phyloP scores from a whole-genome alignment of 2,888 invertebrate species.

The Boloria euphrosyne region DNA sequence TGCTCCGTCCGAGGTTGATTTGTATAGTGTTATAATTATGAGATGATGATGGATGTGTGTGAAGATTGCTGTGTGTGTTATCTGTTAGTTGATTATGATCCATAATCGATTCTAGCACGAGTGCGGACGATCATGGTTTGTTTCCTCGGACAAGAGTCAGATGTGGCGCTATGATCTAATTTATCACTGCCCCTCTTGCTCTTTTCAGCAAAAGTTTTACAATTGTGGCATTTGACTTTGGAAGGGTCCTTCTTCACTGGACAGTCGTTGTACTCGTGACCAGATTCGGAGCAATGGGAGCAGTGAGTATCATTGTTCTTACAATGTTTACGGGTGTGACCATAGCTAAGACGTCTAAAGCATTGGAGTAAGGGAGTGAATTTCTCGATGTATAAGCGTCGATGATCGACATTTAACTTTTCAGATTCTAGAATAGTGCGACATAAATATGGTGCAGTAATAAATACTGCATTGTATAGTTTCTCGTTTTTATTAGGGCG shows the following conservation, averaged over 20 bases:
- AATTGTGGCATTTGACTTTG: no score
- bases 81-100: no score
- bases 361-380: slow-evolving; percentile 26
- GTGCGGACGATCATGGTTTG: slow-evolving; percentile 16
- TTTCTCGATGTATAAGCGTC: slow-evolving; percentile 29
- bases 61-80: no score
- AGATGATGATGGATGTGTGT: no score
- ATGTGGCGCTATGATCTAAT: slow-evolving; percentile 13
- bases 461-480: slow-evolving; percentile 33
- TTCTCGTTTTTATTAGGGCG: slow-evolving; percentile 14
- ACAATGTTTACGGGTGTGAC: slow-evolving; percentile 35
- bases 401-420: background rate
- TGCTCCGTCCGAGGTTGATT: no score
- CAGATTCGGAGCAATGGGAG: slow-evolving; percentile 33
- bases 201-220: no score
- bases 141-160: slow-evolving; percentile 14
- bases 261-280: slow-evolving; percentile 14
- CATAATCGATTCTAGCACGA: slow-evolving; percentile 1
- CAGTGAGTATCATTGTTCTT: slow-evolving; percentile 3
- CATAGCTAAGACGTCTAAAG: slow-evolving; percentile 13
- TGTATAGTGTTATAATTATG: no score
- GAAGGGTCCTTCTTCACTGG: slow-evolving; percentile 14
- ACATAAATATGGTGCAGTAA: slow-evolving; percentile 18
- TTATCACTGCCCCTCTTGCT: background rate
- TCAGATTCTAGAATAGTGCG: background rate